Base-by-base conservation (phyloP, 1,140 invertebrate species). In the Camponotus floridanus region DNA sequence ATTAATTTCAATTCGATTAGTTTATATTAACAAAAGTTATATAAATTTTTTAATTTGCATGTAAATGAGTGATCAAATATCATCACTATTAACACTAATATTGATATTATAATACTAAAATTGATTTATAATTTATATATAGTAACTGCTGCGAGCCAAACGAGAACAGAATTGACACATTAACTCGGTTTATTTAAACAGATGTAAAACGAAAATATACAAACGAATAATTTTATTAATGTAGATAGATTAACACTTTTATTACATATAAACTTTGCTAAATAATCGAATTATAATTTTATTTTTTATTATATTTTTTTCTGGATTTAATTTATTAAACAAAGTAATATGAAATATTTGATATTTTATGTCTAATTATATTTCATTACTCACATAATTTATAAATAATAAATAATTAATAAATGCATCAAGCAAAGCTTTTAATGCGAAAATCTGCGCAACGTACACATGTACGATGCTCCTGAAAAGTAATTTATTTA, bases 151-250 rank as follows among this genome's bases (percentile, higher is more conserved):
- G 18, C 8, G 36, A 64, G 4, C 0, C 9, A 4, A 51, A 9
- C 5, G 4, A 18, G 9, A 55, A 55, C 55, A 68, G 2, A 51
- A n/a, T 59, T 74, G n/a, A 4, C 39, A 18, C 4, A 78, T 78
- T 65, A 65, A 36, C 36, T 48, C 21, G 7, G 7, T 68, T 79
- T 51, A 36, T 79, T 79, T 55, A 68, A 59, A 70, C 21, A 55
- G 13, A 67, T 51, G 1, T 70, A 70, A 39, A 39, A 57, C n/a
- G 68, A 55, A 80, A 80, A 42, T 70, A 42, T 68, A 31, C 5
- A 42, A 1, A 36, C 45, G 2, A n/a, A 79, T 55, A 15, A 15
- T 18, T 51, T 51, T 48, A 33, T 9, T 2, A 70, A 26, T 11
- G 26, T n/a, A 0, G 65, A 65, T n/a, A 11, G 0, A 39, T 74